Evolutionary conservation across 2,888 invertebrate genomes (phyloP), one percentile per base, ranked within the genome.

Genomic region (Listrodromus nycthemerus): DNA sequence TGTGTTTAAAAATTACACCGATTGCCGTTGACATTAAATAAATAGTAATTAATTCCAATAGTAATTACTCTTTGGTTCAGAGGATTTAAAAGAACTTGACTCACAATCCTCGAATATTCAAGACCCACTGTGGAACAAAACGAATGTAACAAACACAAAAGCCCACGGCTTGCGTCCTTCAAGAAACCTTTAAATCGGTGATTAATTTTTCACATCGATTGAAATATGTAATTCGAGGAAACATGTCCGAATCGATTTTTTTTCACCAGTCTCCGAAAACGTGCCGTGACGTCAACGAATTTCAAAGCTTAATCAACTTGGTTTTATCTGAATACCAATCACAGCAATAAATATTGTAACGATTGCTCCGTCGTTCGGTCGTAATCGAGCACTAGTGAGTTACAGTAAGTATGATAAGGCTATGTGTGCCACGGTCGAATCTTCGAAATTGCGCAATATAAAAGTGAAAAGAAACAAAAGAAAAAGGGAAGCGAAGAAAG

Each of bases 361-460:
- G 45, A 69, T 77, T 69, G 24, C 55, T 61, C 48, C 55, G 45
- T 41, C 55, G 10, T 69, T 58, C 30, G 58, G 33, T 69, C 41
- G 21, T 48, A 58, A 78, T 69, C 61, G 27, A 78, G 8, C 67
- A 77, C 58, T 45, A 69, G 67, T 69, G 19, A 33, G 48, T 41
- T 70, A 52, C 78, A 50, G 50, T 37, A 52, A 67, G 24, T 70
- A 70, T 69, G 19, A 16, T 50, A 70, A 79, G 19, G 71, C 65
- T 74, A 45, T 41, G 71, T 48, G 55, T 55, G 33, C 65, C 66
- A 73, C 71, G 16, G 66, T 65, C 65, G 19, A 71, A 71, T 71
- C 70, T 70, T 79, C 16, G 52, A 73, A 67, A 67, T 74, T 74
- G 61, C 80, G 80, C 80, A 75, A 80, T 75, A 75, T 80, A 74